Evolutionary conservation across 2,113 vertebrate genomes (phyloP), one percentile per base, ranked within the genome.

Genomic region (Triplophysa siluroides): DNA sequence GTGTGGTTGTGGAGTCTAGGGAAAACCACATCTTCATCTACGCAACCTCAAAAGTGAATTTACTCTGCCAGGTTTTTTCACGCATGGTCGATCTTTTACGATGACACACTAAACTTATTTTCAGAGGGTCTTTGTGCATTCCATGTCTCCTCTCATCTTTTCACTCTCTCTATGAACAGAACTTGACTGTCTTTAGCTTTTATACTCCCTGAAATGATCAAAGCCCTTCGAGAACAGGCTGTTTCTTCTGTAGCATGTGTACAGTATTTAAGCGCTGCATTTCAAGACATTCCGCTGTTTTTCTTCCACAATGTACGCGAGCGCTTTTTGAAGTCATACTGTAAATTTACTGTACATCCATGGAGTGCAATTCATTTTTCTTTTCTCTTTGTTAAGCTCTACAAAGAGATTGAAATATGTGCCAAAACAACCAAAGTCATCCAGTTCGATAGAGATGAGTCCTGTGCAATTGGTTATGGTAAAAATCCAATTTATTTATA

Each of bases 401-500:
- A 96, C 90, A 96, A 97, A 91, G 98, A 98, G 91, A 96, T 98
- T 64, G 95, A 98, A 91, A 94, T 99, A 86, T 96, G 96, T 87
- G 90, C 94, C 81, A 98, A 96, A 91, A 90, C 90, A 26, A 96
- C 92, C 69, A 94, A 92, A 87, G 89, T 92, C 86, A 92, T 98
- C 87, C 92, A 92, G 67, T 94, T 98, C 77, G 95, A 97, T 91
- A 95, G 95, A 88, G 92, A 92, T 2, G 94, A 97, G 81, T 87
- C 88, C 33, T 89, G 87, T 56, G 85, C 92, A 60, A 90, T 95
- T 26, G 95, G 93, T 90, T 98, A 96, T 0, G 97, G 97, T 99
- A 93, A 74, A 93, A 85, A 52, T 45, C 33, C 86, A 85, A 1
- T 58, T 76, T 56, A 23, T 3, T 52, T 74, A 45, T n/a, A 29